Base-by-base conservation (phyloP, 2,888 invertebrate genomes). In the Cremastinae sp. region DNA sequence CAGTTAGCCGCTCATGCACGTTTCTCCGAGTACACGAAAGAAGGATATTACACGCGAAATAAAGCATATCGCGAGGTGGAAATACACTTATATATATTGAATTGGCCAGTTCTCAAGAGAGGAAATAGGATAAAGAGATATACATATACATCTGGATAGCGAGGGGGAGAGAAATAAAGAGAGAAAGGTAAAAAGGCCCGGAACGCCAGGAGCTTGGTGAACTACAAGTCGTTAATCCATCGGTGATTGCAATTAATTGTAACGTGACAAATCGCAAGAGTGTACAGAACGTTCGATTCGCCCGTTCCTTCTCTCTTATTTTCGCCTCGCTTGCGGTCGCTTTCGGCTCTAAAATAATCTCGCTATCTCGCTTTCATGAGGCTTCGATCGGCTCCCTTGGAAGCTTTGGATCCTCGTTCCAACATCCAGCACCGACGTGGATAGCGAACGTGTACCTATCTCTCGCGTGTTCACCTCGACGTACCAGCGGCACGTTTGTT, bases 211-310 rank as follows among this genome's bases (percentile, higher is more conserved):
- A 69, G 78, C 74, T 77, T 51, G 80, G 80, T 79, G 79, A 81
- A 82, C 81, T 82, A 81, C 79, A 81, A 82, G 81, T 84, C 82
- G 84, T 83, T 84, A 84, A 84, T 84, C 81, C 81, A 78, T 76
- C 81, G 77, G 81, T 80, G 80, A 80, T 81, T 81, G 82, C 83
- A 83, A 84, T 84, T 84, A 84, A 84, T 84, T 83, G 83, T 81
- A 82, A 83, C 83, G 83, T 84, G 84, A 84, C 84, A 83, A 84
- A 84, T 84, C 84, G 82, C 78, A 69, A 76, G 78, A 78, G 72
- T n/a, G n/a, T 72, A 74, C 72, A 71, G 66, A 54, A 53, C 51
- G 61, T 53, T 61, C 58, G 69, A 56, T 66, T 76, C 66, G 76
- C 66, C 64, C 62, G 64, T 69, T 64, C 53, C 56, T 34, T 58